These are phyloP conservation scores for Gonioctena quinquepunctata DNA, from an alignment of 1,140 invertebrate species.

Conservation along the genomic window DNA sequence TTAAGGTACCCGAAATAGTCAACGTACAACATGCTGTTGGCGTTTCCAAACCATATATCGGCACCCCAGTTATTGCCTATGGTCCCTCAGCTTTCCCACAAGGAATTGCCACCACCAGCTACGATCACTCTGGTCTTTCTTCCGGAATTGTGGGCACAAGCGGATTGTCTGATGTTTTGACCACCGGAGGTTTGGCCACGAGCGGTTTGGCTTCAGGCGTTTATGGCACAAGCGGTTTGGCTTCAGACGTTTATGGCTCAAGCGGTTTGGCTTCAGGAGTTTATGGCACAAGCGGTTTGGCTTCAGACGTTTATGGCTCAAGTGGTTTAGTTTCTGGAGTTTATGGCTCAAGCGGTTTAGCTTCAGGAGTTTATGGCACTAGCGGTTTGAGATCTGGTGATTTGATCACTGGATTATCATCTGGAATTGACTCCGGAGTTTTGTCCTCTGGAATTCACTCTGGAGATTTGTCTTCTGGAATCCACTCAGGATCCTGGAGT, in stretches of 20 bases:
- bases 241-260: neutral
- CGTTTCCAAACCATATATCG: neutral
- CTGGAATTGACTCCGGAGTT: neutral
- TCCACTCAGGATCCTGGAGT: neutral
- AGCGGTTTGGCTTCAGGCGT: neutral
- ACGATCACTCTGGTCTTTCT: neutral
- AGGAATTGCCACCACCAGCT: neutral
- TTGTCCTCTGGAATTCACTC: neutral
- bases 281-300: neutral
- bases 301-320: neutral
- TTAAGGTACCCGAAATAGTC: constrained; percentile 30
- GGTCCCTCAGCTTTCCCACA: neutral
- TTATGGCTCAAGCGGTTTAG: neutral
- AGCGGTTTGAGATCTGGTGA: neutral
- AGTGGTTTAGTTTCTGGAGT: neutral
- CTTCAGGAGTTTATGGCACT: neutral
- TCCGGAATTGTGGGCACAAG: no score
- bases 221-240: neutral
- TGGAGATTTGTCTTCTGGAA: neutral
- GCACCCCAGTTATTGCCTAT: neutral
- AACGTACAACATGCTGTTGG: neutral
- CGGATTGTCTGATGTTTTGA: neutral
- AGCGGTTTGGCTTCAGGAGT: neutral
- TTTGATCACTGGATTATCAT: neutral
- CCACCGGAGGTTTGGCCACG: neutral